Conservation (phyloP, 2,113 vertebrate species). For the Thalassarche chlororhynchos region DNA sequence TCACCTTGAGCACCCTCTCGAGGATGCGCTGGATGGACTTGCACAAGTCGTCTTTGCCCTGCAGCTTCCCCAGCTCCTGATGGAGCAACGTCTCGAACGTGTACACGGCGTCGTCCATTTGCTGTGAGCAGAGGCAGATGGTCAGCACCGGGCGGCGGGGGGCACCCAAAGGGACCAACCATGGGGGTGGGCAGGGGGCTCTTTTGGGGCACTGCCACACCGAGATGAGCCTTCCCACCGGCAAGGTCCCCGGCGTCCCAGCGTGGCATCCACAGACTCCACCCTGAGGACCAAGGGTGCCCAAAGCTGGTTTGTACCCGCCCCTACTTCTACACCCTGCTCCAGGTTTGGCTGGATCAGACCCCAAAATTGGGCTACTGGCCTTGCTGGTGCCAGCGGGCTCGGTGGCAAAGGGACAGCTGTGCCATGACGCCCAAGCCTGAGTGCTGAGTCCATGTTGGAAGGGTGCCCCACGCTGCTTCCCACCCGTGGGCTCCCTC, state of each 20-base stretch:
- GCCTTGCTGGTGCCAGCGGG: not conserved
- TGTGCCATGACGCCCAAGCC: not conserved
- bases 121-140: constrained; percentile 62
- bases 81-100: constrained; percentile 95
- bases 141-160: not conserved
- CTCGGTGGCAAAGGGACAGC: not conserved
- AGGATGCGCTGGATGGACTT: constrained; percentile 92
- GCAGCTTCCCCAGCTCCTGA: constrained; percentile 86
- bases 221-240: not conserved
- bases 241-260: not conserved
- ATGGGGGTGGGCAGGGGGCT: not conserved
- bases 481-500: not conserved
- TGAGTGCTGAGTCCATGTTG: not conserved
- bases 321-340: accelerated
- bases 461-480: not conserved
- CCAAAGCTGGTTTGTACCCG: not conserved
- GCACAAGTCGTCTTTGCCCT: constrained; percentile 83
- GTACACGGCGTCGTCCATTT: constrained; percentile 94
- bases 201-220: not conserved
- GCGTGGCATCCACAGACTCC: accelerated
- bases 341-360: not conserved
- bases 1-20: constrained; percentile 95
- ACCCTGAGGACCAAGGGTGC: no score
- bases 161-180: not conserved
- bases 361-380: not conserved